These are phyloP conservation scores for Galerucella pusilla DNA, from an alignment of 2,888 invertebrate genomes.

Conservation along the genomic window DNA sequence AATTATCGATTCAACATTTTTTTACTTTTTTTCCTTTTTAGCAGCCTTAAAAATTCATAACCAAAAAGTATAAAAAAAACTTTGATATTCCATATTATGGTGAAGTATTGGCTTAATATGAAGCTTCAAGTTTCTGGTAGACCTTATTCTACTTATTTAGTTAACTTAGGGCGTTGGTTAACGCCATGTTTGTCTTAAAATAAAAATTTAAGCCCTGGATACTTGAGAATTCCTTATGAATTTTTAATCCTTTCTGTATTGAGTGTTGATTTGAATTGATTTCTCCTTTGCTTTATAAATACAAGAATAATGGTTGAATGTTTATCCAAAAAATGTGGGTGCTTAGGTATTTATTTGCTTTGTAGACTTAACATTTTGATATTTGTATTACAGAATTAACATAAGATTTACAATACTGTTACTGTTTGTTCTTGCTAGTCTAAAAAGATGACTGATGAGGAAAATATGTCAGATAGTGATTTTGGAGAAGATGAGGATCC, in stretches of 20 bases:
- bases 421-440: constrained; percentile 54
- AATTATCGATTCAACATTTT: constrained; percentile 42
- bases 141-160: constrained; percentile 30
- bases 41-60: constrained; percentile 66
- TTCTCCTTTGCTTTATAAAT: constrained; percentile 19
- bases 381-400: constrained; percentile 45
- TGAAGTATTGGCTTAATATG: constrained; percentile 36
- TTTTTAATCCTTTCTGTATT: constrained; percentile 44
- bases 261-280: constrained; percentile 34
- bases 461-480: constrained; percentile 74
- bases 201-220: constrained; percentile 54
- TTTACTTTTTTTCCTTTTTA: constrained; percentile 50
- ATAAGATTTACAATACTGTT: constrained; percentile 35
- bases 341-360: constrained; percentile 39
- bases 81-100: constrained; percentile 44
- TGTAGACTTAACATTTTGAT: constrained; percentile 40
- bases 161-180: constrained; percentile 63
- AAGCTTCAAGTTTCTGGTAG: constrained; percentile 37
- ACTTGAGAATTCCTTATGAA: constrained; percentile 45
- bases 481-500: constrained; percentile 92
- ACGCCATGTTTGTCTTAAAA: constrained; percentile 63
- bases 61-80: constrained; percentile 63
- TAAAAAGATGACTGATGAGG: constrained; percentile 61
- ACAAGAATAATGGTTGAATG: neutral
- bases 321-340: constrained; percentile 15